Conservation (phyloP, 1,140 invertebrate genomes). For the Maniola jurtina region DNA sequence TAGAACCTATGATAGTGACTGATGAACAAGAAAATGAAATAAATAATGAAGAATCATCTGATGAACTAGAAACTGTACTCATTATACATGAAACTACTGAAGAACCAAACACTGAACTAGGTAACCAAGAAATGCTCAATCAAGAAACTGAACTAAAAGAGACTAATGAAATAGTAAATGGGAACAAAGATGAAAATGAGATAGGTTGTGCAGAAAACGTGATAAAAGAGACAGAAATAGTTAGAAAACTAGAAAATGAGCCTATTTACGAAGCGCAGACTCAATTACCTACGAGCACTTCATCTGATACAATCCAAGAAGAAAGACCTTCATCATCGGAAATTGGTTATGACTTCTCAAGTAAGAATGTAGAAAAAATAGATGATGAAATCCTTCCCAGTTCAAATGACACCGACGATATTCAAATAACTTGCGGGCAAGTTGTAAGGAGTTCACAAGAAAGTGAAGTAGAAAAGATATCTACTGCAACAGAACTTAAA, state of each 20-base stretch:
- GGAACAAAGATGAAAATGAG: background rate
- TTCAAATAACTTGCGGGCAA: conserved; percentile 68
- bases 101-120: too few relatives aligned
- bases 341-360: conserved; percentile 54
- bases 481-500: conserved; percentile 27
- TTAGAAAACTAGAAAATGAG: conserved; percentile 14
- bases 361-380: conserved; percentile 36
- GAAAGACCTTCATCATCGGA: conserved; percentile 49
- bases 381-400: conserved; percentile 61
- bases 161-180: conserved; percentile 3
- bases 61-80: background rate
- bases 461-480: conserved; percentile 37
- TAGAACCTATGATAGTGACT: background rate
- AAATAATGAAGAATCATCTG: background rate
- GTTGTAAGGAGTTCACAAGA: conserved; percentile 45
- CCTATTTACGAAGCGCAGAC: conserved; percentile 49
- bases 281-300: conserved; percentile 44
- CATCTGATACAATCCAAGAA: conserved; percentile 47
- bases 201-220: background rate
- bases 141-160: background rate
- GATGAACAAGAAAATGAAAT: conserved; percentile 13
- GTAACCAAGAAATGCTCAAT: too few relatives aligned
- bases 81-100: background rate
- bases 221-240: conserved; percentile 5
- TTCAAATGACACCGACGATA: conserved; percentile 63